These are phyloP conservation scores for Bufotes viridis DNA, from an alignment of 2,797 vertebrate genomes.

Conservation along the genomic window DNA sequence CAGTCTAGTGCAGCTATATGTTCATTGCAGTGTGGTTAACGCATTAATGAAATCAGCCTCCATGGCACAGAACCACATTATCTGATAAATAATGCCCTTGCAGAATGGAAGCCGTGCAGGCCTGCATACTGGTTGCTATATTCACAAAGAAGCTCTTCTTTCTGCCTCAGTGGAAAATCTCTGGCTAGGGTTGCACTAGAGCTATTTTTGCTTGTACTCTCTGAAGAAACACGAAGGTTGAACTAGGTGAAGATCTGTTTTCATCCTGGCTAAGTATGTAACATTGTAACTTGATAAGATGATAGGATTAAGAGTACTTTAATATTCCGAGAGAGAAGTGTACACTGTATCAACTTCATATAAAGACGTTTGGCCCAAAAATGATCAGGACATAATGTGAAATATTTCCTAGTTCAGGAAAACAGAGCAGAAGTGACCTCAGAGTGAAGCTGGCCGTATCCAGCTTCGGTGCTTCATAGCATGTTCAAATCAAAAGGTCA, in stretches of 20 bases:
- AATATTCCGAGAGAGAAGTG: slow-evolving; percentile 36
- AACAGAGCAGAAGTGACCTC: not conserved
- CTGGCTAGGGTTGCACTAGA: slow-evolving; percentile 32
- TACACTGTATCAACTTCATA: slow-evolving; percentile 21
- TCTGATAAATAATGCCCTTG: slow-evolving; percentile 33
- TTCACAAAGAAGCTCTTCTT: slow-evolving; percentile 35
- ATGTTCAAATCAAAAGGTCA: not conserved
- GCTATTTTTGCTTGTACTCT: slow-evolving; percentile 56
- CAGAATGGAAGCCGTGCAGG: slow-evolving; percentile 2
- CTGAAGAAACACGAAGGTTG: slow-evolving; percentile 48
- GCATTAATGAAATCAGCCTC: not conserved
- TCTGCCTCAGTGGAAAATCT: slow-evolving; percentile 48
- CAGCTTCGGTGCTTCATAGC: not conserved
- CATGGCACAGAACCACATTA: not conserved
- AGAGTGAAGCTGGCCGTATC: not conserved
- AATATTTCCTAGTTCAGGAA: not conserved
- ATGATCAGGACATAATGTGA: slow-evolving; percentile 7
- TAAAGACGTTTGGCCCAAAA: not conserved
- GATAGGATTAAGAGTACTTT: slow-evolving; percentile 49
- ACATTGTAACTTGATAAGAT: slow-evolving; percentile 51
- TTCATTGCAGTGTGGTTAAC: not conserved
- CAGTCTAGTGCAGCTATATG: not conserved
- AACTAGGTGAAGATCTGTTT: slow-evolving; percentile 59
- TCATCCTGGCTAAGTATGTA: slow-evolving; percentile 56
- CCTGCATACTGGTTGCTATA: slow-evolving; percentile 9